phyloP scores from a whole-genome alignment of 2,888 invertebrate species.

The Seladonia tumulorum region DNA sequence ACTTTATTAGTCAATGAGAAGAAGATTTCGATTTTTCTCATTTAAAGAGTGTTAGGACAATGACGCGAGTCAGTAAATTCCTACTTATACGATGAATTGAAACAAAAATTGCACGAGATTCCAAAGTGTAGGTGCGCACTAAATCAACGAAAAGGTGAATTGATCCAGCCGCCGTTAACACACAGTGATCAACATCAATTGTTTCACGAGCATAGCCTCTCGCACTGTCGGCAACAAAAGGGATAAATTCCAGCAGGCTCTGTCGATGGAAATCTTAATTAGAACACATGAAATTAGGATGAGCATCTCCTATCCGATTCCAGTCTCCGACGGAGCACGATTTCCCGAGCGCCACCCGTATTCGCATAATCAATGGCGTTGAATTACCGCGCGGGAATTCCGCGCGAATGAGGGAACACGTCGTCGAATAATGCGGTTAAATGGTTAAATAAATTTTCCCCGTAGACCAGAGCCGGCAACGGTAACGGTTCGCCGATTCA shows the following conservation, averaged over 20 bases:
- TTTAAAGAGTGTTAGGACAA: no score
- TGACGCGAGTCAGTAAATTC: not conserved
- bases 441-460: slow-evolving; percentile 37
- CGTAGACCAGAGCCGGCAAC: not conserved
- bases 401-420: not conserved
- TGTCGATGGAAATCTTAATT: not conserved
- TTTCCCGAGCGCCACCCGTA: not conserved
- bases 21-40: no score
- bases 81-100: not conserved
- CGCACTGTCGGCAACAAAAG: not conserved
- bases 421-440: slow-evolving; percentile 3
- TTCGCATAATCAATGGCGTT: slow-evolving; percentile 18
- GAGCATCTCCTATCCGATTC: not conserved
- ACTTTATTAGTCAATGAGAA: no score
- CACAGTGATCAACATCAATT: not conserved
- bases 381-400: slow-evolving; percentile 13
- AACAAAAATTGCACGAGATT: not conserved
- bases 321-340: not conserved
- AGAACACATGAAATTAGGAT: slow-evolving; percentile 20
- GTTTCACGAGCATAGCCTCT: not conserved
- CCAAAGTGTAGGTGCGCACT: no score
- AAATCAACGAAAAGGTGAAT: not conserved
- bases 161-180: not conserved
- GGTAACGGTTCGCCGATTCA: slow-evolving; percentile 31
- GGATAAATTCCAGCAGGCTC: not conserved